phyloP scores from a whole-genome alignment of 2,113 vertebrate genomes.

The Asarcornis scutulata region DNA sequence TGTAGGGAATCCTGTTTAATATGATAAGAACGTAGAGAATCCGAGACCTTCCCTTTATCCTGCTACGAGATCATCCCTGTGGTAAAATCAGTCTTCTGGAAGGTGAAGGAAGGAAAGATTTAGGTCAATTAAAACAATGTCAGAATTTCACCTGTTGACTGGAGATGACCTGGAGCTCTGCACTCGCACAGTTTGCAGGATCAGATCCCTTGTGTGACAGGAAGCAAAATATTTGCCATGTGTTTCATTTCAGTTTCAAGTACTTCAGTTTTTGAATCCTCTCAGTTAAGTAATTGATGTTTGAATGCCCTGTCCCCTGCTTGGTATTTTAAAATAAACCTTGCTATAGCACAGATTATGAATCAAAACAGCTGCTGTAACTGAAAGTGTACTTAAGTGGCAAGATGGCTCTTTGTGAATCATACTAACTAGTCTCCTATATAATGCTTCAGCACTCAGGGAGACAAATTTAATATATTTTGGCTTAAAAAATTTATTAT shows the following conservation, averaged over 20 bases:
- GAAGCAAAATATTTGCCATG: conserved; percentile 63
- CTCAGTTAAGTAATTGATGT: conserved; percentile 56
- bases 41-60: background rate
- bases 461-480: conserved; percentile 25
- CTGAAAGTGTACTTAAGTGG: background rate
- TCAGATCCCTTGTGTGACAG: background rate
- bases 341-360: conserved; percentile 48
- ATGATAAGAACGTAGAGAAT: background rate
- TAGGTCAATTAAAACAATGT: background rate
- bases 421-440: background rate
- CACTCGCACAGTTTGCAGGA: background rate
- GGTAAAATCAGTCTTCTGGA: background rate
- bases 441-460: background rate
- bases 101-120: background rate
- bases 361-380: conserved; percentile 53
- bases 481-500: conserved; percentile 16
- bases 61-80: background rate
- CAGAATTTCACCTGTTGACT: conserved; percentile 57
- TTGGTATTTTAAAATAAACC: conserved; percentile 72
- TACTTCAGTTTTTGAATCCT: conserved; percentile 60
- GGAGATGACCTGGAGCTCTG: background rate
- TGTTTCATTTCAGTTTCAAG: conserved; percentile 63
- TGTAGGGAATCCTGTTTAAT: background rate
- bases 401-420: conserved; percentile 32
- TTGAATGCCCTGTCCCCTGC: conserved; percentile 52